Evolutionary conservation across 2,888 invertebrate species (phyloP), one percentile per base, ranked within the genome.

Genomic region (Apocheima hispidaria): DNA sequence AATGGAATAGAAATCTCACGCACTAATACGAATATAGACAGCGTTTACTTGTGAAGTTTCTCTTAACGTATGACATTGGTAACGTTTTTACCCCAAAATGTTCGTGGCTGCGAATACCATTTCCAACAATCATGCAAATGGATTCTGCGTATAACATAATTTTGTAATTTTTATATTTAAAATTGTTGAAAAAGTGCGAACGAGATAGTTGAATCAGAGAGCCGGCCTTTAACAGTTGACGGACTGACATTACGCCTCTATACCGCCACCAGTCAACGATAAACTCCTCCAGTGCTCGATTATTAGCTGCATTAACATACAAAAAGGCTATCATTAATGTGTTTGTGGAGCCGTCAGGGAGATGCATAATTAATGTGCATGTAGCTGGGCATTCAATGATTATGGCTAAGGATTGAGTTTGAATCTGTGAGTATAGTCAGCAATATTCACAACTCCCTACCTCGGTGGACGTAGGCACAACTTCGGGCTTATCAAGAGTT

Each of bases 311-410:
- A 63, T 41, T 64, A 51, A 58, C 60, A 69, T 63, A 66, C 62
- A 64, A 64, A 64, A 64, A 36, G 33, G 56, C 30, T 55, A 63
- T 67, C 44, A 69, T 63, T 55, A 63, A 66, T 66, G 49, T 65
- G 61, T 63, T 63, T 65, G 66, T 60, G 41, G 21, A 64, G 59
- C 60, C 50, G 59, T 65, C 60, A 52, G 59, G 61, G 51, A 44
- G 60, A 58, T 52, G 63, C 63, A 63, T 69, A 63, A 69, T 69
- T 66, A 65, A 65, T 66, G 65, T 23, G 4, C 16, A 12, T 35
- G 40, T 50, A 28, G 60, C 59, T 57, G 30, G 53, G 50, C 60
- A 55, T 58, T 60, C 48, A 63, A 59, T 53, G 35, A 50, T 57
- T 23, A 20, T 30, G 33, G 23, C 20, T 41, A 23, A 12, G 62